Conservation (phyloP, 2,888 invertebrate genomes). For the Phorcus lineatus region DNA sequence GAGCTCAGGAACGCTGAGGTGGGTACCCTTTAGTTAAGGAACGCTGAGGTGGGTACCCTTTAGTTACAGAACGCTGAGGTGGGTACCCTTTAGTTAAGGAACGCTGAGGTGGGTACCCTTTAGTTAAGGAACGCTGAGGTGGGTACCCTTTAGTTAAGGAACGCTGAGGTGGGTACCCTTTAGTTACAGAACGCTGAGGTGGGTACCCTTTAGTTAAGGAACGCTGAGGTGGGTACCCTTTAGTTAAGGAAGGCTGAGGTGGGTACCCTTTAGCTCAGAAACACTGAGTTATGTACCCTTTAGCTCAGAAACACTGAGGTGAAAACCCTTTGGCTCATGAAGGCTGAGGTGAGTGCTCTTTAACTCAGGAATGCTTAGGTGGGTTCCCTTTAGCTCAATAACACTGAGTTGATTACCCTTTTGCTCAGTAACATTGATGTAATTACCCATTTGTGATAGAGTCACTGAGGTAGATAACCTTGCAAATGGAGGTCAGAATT, state of each 20-base stretch:
- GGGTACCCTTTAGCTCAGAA: background rate
- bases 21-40: constrained; percentile 59
- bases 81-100: background rate
- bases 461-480: too few relatives aligned
- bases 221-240: constrained; percentile 83
- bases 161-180: background rate
- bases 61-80: background rate
- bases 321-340: too few relatives aligned
- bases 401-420: too few relatives aligned
- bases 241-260: background rate
- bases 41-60: background rate
- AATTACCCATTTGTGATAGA: too few relatives aligned
- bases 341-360: background rate
- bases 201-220: constrained; percentile 80
- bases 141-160: constrained; percentile 58
- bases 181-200: background rate
- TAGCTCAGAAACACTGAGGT: background rate
- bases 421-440: too few relatives aligned
- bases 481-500: too few relatives aligned
- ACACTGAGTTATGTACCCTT: background rate
- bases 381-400: too few relatives aligned
- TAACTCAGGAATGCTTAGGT: too few relatives aligned
- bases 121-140: constrained; percentile 90
- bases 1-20: constrained; percentile 91
- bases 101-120: too few relatives aligned